Percentiles rank a stretch among this genome's conserved stretches.
Evolutionary conservation across 2,797 vertebrate genomes (phyloP).

Genomic region (Catamblyrhynchus diadema): DNA sequence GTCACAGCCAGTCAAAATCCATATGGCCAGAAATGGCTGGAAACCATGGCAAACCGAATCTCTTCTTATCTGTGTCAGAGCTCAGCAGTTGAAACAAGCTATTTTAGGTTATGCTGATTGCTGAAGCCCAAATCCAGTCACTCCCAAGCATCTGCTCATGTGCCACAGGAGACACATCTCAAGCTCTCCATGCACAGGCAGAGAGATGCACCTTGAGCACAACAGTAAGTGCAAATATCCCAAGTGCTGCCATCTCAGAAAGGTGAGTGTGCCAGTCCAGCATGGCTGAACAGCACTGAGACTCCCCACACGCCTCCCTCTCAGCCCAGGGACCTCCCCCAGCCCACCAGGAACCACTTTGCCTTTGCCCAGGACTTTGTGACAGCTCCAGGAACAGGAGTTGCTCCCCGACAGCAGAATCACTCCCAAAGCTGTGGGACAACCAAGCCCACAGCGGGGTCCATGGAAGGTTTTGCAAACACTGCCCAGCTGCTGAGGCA

Average conservation of each 20-base stretch:
- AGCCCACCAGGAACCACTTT: background rate
- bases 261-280: background rate
- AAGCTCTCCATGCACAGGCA: background rate
- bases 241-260: background rate
- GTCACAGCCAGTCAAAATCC: background rate
- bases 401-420: background rate
- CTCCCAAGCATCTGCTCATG: background rate
- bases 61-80: background rate
- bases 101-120: background rate
- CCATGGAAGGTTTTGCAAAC: background rate
- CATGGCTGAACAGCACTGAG: background rate
- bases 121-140: background rate
- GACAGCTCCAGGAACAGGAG: background rate
- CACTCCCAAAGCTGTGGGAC: background rate
- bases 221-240: background rate
- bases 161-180: background rate
- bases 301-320: rapidly evolving
- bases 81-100: background rate
- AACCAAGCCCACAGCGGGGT: background rate
- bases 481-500: background rate
- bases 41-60: background rate
- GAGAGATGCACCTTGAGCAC: background rate
- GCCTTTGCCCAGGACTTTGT: background rate
- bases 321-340: background rate
- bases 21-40: background rate